phyloP scores from a whole-genome alignment of 2,888 invertebrate species.

The Ligdia adustata region DNA sequence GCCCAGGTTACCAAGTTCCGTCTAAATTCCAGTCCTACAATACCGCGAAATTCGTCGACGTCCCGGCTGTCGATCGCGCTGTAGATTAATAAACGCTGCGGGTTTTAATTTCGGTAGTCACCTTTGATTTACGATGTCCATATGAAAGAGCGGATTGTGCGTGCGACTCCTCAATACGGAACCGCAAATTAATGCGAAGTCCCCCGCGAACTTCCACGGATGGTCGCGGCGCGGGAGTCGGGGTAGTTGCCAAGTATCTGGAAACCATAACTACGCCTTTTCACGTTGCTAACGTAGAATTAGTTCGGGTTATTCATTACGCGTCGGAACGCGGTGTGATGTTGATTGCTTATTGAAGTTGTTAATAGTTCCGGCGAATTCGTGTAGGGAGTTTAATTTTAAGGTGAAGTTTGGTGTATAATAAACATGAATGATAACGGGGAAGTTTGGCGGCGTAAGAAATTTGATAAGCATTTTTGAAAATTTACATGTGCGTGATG shows the following conservation, averaged over 20 bases:
- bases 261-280: constrained; percentile 57
- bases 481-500: too few relatives aligned
- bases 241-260: constrained; percentile 45
- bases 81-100: constrained; percentile 66
- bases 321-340: constrained; percentile 57
- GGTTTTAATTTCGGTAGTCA: constrained; percentile 73
- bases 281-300: constrained; percentile 63
- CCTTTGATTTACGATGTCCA: constrained; percentile 75
- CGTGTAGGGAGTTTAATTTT: constrained; percentile 40
- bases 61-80: constrained; percentile 49
- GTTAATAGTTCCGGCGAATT: constrained; percentile 57
- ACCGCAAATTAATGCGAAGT: constrained; percentile 49
- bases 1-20: constrained; percentile 49
- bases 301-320: constrained; percentile 68
- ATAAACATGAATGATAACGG: constrained; percentile 12
- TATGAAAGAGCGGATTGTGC: constrained; percentile 69
- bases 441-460: neutral
- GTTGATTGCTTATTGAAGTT: constrained; percentile 69
- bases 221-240: constrained; percentile 38
- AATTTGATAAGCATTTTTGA: too few relatives aligned
- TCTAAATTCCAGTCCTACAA: constrained; percentile 61
- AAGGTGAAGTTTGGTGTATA: constrained; percentile 17
- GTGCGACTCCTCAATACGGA: constrained; percentile 61
- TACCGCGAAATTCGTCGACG: constrained; percentile 71
- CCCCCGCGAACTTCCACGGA: constrained; percentile 36